phyloP scores from a whole-genome alignment of 2,888 invertebrate genomes.

The Ommatoiulus sabulosus region DNA sequence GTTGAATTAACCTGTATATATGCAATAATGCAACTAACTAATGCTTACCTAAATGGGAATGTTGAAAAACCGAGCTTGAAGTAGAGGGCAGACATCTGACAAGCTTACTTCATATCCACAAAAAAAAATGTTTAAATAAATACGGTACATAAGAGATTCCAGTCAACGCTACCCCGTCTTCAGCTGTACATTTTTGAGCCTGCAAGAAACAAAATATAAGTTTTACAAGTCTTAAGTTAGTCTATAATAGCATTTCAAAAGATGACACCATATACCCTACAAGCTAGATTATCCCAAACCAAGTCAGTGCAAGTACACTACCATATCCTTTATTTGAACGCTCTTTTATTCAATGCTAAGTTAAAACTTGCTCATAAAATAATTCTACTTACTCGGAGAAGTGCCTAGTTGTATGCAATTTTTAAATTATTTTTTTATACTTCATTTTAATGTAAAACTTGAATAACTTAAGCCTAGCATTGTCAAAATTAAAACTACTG shows the following conservation, averaged over 20 bases:
- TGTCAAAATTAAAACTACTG: slow-evolving; percentile 53
- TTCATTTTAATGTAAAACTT: slow-evolving; percentile 28
- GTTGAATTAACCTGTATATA: neutral
- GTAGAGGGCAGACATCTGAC: slow-evolving; percentile 56
- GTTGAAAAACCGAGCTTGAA: slow-evolving; percentile 55
- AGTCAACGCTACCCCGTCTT: neutral
- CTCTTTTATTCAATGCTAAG: neutral
- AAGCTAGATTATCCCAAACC: neutral
- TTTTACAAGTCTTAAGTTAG: neutral
- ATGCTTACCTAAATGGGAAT: slow-evolving; percentile 56
- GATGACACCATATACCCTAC: neutral
- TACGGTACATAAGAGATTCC: slow-evolving; percentile 29
- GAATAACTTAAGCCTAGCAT: slow-evolving; percentile 45
- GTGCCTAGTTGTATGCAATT: neutral
- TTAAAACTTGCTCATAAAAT: neutral
- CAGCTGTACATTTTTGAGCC: slow-evolving; percentile 24
- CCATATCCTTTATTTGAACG: neutral
- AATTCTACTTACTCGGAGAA: neutral
- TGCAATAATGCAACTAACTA: neutral
- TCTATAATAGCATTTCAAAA: neutral
- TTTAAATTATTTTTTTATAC: neutral
- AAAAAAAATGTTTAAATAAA: slow-evolving; percentile 51
- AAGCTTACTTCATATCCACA: slow-evolving; percentile 55
- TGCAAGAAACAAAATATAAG: neutral
- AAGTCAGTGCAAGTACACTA: neutral